Evolutionary conservation across 2,113 vertebrate species (phyloP), one percentile per base, ranked within the genome.

Genomic region (Cervus canadensis): DNA sequence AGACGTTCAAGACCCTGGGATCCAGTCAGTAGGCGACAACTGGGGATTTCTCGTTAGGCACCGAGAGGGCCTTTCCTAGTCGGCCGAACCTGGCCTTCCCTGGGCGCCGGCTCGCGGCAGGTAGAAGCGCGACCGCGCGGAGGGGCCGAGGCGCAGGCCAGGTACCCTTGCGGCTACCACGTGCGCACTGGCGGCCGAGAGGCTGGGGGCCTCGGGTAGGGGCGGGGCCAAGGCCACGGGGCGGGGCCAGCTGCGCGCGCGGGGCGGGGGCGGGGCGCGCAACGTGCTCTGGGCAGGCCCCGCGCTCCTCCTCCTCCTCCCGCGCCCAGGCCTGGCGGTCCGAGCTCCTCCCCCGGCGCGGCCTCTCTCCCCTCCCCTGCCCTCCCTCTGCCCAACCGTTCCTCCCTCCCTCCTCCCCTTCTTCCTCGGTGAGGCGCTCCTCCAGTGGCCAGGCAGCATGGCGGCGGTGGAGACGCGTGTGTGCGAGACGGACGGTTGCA

Each of bases 401-500:
- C 36, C 36, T 36, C 36, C 36, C 36, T 36, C 36, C 36, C 36
- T 36, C 36, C 36, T 36, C 36, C 36, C 36, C 36, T 36, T 36
- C 36, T 36, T 36, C 36, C 36, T 36, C 36, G 36, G 36, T 36
- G 36, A 36, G 36, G 36, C 36, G 36, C 36, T 36, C 36, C 36
- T 36, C 36, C 36, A 36, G 36, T 36, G 36, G 36, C 36, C 36
- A 36, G 36, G 36, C 36, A 36, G 36, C 36, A 36, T 36, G 36
- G 36, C 36, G 36, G 36, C 36, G 36, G 36, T 36, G 88, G 99
- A 99, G 98, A 98, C 98, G 89, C 99, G 99, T 62, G 99, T 99
- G 98, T 99, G 99, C 97, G 99, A 99, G 98, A 99, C 99, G 43
- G 99, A 99, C 36, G 99, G 99, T 91, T 99, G 99, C 98, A 99